Conservation (phyloP, 2,888 invertebrate genomes). For the Pediacus dermestoides region DNA sequence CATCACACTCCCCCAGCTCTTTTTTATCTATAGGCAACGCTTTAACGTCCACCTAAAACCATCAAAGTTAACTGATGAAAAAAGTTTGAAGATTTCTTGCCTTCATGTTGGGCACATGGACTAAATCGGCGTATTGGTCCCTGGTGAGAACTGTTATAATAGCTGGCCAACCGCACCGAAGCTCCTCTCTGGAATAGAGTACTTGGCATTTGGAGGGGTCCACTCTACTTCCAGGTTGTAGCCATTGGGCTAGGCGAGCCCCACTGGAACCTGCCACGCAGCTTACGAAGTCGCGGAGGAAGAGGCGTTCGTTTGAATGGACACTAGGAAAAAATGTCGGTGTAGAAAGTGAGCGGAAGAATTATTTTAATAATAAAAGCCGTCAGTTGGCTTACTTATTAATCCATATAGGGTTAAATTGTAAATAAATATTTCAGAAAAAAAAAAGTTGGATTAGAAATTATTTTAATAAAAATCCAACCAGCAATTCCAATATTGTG, state of each 20-base stretch:
- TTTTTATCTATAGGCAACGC: constrained; percentile 69
- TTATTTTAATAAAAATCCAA: no score
- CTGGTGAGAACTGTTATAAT: constrained; percentile 77
- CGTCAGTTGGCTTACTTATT: no score
- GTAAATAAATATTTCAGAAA: no score
- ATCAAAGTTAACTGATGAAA: no score
- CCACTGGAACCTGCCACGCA: constrained; percentile 81
- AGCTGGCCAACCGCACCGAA: constrained; percentile 80
- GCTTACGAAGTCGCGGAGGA: constrained; percentile 87
- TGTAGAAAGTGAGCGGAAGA: no score
- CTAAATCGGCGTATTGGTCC: constrained; percentile 86
- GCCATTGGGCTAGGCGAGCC: constrained; percentile 89
- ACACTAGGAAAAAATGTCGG: constrained; percentile 62
- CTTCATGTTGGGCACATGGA: constrained; percentile 79
- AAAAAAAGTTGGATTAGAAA: no score
- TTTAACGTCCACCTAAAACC: constrained; percentile 63
- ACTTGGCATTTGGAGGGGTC: constrained; percentile 87
- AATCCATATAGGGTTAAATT: no score
- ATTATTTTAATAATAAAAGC: no score
- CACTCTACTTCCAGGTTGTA: constrained; percentile 88
- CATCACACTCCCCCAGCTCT: constrained; percentile 60
- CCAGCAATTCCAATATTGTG: no score
- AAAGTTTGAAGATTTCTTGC: no score
- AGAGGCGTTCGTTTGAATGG: constrained; percentile 87
- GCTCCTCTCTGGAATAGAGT: constrained; percentile 65